These are phyloP conservation scores for Caenorhabditis drosophilae DNA, from an alignment of 2,888 invertebrate species.

Conservation along the genomic window DNA sequence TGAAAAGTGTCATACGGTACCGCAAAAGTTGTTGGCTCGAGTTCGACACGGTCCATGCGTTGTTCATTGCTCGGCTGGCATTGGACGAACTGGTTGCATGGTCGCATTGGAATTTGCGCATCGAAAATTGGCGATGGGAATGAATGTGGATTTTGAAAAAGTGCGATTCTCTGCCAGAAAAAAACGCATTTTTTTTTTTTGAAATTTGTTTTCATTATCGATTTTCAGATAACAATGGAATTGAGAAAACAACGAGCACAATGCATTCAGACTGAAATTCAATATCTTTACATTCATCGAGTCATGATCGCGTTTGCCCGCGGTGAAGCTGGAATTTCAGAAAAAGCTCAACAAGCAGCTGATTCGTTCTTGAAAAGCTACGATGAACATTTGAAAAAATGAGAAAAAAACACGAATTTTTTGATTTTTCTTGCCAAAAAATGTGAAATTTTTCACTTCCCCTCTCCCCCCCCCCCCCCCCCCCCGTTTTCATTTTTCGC, in stretches of 20 bases:
- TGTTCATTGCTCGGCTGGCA: slow-evolving; percentile 55
- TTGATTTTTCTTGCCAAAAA: not conserved
- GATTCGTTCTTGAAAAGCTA: slow-evolving; percentile 22
- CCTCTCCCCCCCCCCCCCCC: not conserved
- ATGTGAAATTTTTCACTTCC: not conserved
- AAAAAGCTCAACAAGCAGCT: slow-evolving; percentile 16
- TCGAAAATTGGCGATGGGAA: slow-evolving; percentile 26
- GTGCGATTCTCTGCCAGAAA: slow-evolving; percentile 12
- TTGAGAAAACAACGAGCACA: slow-evolving; percentile 44
- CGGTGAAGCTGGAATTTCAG: slow-evolving; percentile 23
- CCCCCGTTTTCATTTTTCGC: not conserved
- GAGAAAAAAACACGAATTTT: not conserved
- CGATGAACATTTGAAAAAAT: slow-evolving; percentile 24
- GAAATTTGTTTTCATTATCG: no score
- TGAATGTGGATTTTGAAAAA: slow-evolving; percentile 44
- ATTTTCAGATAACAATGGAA: slow-evolving; percentile 45
- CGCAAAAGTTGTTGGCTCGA: slow-evolving; percentile 36
- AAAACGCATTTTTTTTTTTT: not conserved
- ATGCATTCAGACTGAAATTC: slow-evolving; percentile 52
- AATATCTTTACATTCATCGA: slow-evolving; percentile 53
- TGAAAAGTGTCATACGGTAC: slow-evolving; percentile 43
- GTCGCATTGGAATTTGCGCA: slow-evolving; percentile 51
- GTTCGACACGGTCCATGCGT: slow-evolving; percentile 41
- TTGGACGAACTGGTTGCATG: slow-evolving; percentile 52
- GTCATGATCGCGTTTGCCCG: slow-evolving; percentile 41